phyloP scores from a whole-genome alignment of 2,113 vertebrate genomes.

The Scomber colias region DNA sequence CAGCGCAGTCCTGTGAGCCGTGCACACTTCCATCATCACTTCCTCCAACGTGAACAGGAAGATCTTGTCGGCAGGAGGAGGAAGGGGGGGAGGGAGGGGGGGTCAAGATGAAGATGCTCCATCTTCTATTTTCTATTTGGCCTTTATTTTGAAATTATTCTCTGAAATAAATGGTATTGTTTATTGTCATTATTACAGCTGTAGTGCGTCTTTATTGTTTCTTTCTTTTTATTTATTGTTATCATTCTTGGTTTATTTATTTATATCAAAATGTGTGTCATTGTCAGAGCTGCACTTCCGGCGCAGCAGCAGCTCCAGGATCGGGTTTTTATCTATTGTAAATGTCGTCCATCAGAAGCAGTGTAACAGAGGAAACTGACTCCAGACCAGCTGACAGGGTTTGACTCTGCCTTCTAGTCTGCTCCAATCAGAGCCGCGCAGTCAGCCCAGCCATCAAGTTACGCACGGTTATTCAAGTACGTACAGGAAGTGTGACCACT shows the following conservation, averaged over 20 bases:
- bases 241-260: not conserved
- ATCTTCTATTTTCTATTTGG: not conserved
- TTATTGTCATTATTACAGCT: not conserved
- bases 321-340: not conserved
- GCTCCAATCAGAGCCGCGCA: slow-evolving; percentile 45
- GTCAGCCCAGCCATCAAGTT: not conserved
- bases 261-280: slow-evolving; percentile 38
- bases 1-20: not conserved
- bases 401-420: slow-evolving; percentile 1
- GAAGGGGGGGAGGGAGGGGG: not conserved
- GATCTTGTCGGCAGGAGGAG: slow-evolving; percentile 20
- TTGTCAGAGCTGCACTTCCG: slow-evolving; percentile 35
- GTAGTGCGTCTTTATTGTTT: not conserved
- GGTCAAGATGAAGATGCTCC: not conserved
- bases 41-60: slow-evolving; percentile 59
- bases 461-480: not conserved
- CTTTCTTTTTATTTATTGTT: too few species aligned
- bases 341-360: fast-evolving
- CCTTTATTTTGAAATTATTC: not conserved
- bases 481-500: not conserved
- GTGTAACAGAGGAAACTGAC: not conserved
- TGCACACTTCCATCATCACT: slow-evolving; percentile 59
- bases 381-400: slow-evolving; percentile 9
- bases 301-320: slow-evolving; percentile 23
- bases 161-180: not conserved